Evolutionary conservation across 2,888 invertebrate species (phyloP), one percentile per base, ranked within the genome.

Genomic region (Tetramorium bicarinatum): DNA sequence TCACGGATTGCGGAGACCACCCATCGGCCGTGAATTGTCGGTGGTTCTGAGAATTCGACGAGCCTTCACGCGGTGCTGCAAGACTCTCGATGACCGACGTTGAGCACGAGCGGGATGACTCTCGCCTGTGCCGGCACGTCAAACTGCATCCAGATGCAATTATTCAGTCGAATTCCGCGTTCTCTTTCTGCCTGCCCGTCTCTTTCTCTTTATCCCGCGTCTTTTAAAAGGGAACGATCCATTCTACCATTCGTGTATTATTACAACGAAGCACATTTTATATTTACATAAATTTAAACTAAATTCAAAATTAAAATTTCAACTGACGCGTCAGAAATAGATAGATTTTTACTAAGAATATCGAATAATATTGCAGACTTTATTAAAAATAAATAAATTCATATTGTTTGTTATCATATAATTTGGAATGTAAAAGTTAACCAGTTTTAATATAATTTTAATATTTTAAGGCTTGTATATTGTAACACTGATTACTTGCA

Each of bases 1-100:
- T 72, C 89, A 85, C 88, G 88, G 82, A 87, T 80, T 69, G 87
- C 88, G 75, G 83, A 88, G 92, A 91, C 92, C 92, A 92, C 92
- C 91, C 91, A 90, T 91, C 82, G 90, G 75, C 81, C 87, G 80
- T 83, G 91, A 89, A 91, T 90, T 88, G 91, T 88, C 85, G 88
- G 81, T 85, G 83, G 89, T 92, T 92, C 91, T 86, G 77, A 89
- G 92, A 92, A 92, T 89, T 84, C 86, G 80, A 87, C 86, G 86
- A 83, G 88, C 87, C 87, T 87, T 91, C 89, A 54, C 76, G 75
- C 82, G 87, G 72, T 80, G 79, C 69, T 56, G 49, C 69, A 47
- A 64, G 77, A 47, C 47, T 77, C 67, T 79, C 82, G 82, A 83
- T 77, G 64, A 67, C 79, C 79, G 79, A 83, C 79, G 79, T 77